phyloP scores from a whole-genome alignment of 35 echinoderm and acorn worm genomes.

The Heliocidaris tuberculata region DNA sequence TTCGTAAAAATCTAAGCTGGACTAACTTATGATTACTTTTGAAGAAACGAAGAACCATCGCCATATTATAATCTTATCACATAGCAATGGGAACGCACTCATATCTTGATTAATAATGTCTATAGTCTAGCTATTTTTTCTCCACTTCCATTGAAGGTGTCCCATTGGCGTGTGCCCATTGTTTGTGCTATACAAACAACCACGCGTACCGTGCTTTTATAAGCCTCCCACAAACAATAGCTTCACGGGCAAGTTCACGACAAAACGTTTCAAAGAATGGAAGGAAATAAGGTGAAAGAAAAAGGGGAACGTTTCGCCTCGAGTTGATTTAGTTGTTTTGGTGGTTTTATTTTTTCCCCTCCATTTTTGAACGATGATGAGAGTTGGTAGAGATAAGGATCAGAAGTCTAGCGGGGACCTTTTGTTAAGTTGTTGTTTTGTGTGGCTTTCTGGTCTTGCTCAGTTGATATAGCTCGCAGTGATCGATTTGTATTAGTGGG shows the following conservation, averaged over 20 bases:
- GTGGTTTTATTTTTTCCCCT: not conserved
- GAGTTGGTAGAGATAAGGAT: not conserved
- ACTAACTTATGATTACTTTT: too few relatives aligned
- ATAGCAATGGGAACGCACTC: not conserved
- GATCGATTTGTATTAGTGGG: not conserved
- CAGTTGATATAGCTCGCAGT: not conserved
- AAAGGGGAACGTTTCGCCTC: not conserved
- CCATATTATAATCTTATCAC: not conserved
- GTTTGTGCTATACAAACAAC: slow-evolving; percentile 28
- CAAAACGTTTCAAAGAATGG: not conserved
- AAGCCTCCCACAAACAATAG: not conserved
- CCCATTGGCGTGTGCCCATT: slow-evolving; percentile 22
- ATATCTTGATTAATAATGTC: not conserved
- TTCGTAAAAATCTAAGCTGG: too few relatives aligned
- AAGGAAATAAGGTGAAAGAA: not conserved
- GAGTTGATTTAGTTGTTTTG: slow-evolving; percentile 8
- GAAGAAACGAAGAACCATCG: not conserved
- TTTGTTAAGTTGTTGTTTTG: not conserved
- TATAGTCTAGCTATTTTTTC: not conserved
- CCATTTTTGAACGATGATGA: not conserved
- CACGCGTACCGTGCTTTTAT: not conserved
- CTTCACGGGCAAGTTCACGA: slow-evolving; percentile 4
- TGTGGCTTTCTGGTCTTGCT: not conserved
- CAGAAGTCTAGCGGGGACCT: not conserved
- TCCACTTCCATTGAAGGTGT: not conserved